These are phyloP conservation scores for Euzophera pinguis DNA, from an alignment of 2,888 invertebrate genomes.

Conservation along the genomic window DNA sequence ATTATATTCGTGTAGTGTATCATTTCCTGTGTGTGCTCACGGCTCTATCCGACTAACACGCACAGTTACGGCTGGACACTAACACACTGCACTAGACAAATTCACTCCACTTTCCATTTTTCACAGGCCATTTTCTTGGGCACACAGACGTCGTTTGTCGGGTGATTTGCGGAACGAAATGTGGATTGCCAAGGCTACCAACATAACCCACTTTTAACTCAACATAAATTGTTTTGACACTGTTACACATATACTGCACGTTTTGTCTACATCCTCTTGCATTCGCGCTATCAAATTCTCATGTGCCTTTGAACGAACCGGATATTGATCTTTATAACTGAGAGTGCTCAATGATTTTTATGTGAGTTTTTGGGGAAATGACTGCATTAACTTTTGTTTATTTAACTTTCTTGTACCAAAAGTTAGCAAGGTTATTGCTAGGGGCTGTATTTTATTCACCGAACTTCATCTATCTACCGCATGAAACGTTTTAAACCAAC, in stretches of 20 bases:
- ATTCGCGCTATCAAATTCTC: neutral
- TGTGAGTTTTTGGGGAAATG: no score
- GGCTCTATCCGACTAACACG: conserved; percentile 47
- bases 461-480: no score
- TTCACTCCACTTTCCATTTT: conserved; percentile 78
- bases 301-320: neutral
- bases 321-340: neutral
- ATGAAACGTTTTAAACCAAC: no score
- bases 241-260: conserved; percentile 26
- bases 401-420: no score
- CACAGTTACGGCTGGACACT: conserved; percentile 58
- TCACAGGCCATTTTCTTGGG: conserved; percentile 66
- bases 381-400: no score
- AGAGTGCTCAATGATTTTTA: no score
- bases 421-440: no score
- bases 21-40: conserved; percentile 43
- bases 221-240: conserved; percentile 51
- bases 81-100: conserved; percentile 69
- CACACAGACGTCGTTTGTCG: conserved; percentile 51
- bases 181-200: conserved; percentile 52
- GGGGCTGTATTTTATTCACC: no score
- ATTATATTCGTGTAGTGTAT: conserved; percentile 42
- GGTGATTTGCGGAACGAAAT: conserved; percentile 62
- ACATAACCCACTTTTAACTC: conserved; percentile 57
- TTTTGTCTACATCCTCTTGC: conserved; percentile 9